Evolutionary conservation across 2,888 invertebrate genomes (phyloP).

Genomic region (Conomelus anceps): DNA sequence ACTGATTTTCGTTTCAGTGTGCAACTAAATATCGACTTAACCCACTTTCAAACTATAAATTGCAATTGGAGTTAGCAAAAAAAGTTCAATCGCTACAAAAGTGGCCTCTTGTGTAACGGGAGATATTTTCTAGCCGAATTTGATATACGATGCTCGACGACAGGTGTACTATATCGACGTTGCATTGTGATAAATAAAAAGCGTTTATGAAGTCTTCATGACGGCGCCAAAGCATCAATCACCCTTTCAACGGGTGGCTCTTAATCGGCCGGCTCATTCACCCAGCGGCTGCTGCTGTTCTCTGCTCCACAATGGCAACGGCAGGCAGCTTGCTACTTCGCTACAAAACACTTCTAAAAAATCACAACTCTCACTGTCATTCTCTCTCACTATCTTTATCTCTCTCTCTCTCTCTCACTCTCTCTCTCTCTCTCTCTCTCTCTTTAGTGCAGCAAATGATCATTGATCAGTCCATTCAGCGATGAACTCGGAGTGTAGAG

Average conservation of each 20-base stretch:
- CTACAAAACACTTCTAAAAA: neutral
- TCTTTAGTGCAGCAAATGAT: neutral
- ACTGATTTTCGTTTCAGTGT: too few species aligned
- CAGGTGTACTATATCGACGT: neutral
- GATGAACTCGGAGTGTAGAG: neutral
- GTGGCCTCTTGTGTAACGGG: neutral
- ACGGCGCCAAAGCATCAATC: neutral
- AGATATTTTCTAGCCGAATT: neutral
- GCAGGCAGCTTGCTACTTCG: neutral
- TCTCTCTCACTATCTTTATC: too few species aligned
- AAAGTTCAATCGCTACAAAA: neutral
- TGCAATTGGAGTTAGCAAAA: neutral
- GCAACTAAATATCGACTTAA: neutral
- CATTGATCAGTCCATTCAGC: neutral
- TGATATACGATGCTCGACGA: neutral
- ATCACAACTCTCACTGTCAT: too few species aligned
- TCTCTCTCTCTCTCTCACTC: too few species aligned
- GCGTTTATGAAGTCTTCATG: neutral
- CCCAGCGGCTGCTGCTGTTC: neutral
- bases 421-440: too few species aligned
- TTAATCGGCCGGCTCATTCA: too few species aligned
- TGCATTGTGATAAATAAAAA: neutral
- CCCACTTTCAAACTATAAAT: neutral
- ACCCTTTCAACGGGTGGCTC: neutral
- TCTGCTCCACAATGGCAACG: neutral